A percentile compares a stretch with the other conserved stretches of the same genome.
Evolutionary conservation across 1,140 invertebrate genomes (phyloP).

Genomic region (Ips typographus): DNA sequence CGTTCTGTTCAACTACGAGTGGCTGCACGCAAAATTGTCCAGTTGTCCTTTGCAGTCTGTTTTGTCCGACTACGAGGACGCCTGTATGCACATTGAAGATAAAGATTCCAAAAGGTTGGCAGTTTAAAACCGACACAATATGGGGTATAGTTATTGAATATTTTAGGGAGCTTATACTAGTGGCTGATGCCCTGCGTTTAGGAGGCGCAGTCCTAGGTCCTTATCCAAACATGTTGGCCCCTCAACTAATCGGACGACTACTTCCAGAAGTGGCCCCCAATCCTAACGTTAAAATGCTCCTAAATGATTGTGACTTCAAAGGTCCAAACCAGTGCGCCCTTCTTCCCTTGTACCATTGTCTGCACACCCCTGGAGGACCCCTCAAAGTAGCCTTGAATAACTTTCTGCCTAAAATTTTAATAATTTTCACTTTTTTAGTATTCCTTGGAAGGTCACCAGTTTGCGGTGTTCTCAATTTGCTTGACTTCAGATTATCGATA

Average conservation of each 20-base stretch:
- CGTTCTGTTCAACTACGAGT: conserved; percentile 96
- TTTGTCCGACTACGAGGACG: conserved; percentile 94
- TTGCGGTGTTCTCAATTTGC: conserved; percentile 94
- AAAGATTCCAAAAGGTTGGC: conserved; percentile 75
- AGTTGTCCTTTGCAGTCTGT: conserved; percentile 94
- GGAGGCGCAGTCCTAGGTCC: conserved; percentile 87
- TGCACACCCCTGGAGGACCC: conserved; percentile 96
- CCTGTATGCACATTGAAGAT: conserved; percentile 80
- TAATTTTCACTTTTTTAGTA: conserved; percentile 63
- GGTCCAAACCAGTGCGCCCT: conserved; percentile 88
- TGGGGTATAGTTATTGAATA: neutral
- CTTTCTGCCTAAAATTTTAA: neutral
- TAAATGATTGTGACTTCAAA: conserved; percentile 86
- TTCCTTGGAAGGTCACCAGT: conserved; percentile 95
- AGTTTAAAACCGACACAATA: neutral
- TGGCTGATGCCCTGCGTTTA: conserved; percentile 90
- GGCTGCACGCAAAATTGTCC: conserved; percentile 94
- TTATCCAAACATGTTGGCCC: conserved; percentile 94
- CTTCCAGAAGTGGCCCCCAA: conserved; percentile 88
- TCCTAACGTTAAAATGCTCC: conserved; percentile 79
- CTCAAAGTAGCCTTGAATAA: conserved; percentile 68
- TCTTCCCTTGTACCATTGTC: conserved; percentile 90
- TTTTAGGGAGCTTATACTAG: conserved; percentile 83
- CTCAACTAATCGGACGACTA: conserved; percentile 89
- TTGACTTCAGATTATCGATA: conserved; percentile 91